Evolutionary conservation across 2,888 invertebrate species (phyloP).

Genomic region (Athripsodes cinereus): DNA sequence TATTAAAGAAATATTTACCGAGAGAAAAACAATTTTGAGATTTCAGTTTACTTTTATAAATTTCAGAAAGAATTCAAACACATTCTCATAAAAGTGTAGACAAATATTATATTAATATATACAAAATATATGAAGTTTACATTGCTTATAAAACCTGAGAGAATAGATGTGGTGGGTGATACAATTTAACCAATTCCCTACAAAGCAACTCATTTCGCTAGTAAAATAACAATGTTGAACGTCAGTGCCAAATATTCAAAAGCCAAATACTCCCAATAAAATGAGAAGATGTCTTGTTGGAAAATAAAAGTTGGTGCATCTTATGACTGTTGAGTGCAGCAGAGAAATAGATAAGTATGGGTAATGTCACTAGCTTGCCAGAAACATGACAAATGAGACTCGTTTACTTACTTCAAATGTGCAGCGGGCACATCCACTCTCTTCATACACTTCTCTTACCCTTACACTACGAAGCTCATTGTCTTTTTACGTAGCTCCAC

Average conservation of each 20-base stretch:
- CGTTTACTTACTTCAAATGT: conserved; percentile 24
- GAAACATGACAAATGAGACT: conserved; percentile 26
- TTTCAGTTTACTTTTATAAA: no score
- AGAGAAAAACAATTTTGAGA: no score
- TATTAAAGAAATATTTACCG: no score
- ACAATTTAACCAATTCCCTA: neutral
- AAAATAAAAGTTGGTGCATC: conserved; percentile 19
- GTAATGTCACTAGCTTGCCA: conserved; percentile 26
- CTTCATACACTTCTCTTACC: conserved; percentile 2
- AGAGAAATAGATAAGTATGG: conserved; percentile 23
- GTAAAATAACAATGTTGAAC: neutral
- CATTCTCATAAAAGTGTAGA: no score
- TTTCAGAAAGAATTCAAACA: no score
- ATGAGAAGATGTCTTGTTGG: conserved; percentile 15
- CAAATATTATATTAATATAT: no score
- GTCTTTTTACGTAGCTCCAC: conserved; percentile 23
- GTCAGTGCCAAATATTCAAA: conserved; percentile 16
- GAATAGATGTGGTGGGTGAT: no score
- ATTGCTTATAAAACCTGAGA: no score
- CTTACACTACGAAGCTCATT: conserved; percentile 13
- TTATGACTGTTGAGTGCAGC: conserved; percentile 6
- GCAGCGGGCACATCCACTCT: conserved; percentile 16
- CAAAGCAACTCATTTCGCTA: neutral
- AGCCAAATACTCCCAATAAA: conserved; percentile 11
- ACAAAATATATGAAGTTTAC: no score